A percentile compares a stretch with the other conserved stretches of the same genome.
These are phyloP conservation scores for Pollimyrus isidori DNA, from an alignment of 2,113 vertebrate genomes.

Conservation along the genomic window DNA sequence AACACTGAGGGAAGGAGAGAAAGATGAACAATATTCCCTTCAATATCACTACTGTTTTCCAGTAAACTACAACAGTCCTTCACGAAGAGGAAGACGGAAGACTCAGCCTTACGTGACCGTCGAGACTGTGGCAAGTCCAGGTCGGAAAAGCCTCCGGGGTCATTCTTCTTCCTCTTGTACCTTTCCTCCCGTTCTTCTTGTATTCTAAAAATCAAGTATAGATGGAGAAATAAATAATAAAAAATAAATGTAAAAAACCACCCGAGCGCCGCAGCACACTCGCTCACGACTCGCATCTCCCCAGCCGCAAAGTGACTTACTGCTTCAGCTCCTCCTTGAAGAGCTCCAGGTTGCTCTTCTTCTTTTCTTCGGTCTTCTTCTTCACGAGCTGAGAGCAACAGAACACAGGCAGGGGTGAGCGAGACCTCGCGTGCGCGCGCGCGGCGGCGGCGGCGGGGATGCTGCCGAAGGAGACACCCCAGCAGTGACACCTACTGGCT, in stretches of 20 bases:
- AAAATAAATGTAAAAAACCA: neutral
- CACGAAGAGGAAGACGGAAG: neutral
- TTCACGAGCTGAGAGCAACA: slow-evolving; percentile 50
- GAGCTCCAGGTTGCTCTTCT: slow-evolving; percentile 69
- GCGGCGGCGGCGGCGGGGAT: neutral
- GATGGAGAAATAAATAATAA: neutral
- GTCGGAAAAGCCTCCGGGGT: slow-evolving; percentile 47
- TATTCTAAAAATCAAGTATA: slow-evolving; percentile 47
- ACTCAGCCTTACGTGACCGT: slow-evolving; percentile 50
- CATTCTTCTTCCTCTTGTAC: slow-evolving; percentile 61
- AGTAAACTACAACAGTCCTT: neutral
- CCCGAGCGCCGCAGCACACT: neutral
- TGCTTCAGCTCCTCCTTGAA: slow-evolving; percentile 71
- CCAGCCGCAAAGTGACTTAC: slow-evolving; percentile 42
- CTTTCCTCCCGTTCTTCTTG: slow-evolving; percentile 71
- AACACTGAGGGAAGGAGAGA: slow-evolving; percentile 41
- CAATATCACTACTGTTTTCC: neutral
- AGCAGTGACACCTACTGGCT: slow-evolving; percentile 49
- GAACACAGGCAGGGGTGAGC: neutral
- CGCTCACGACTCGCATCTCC: neutral
- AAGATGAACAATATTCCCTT: neutral
- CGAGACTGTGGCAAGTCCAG: slow-evolving; percentile 51
- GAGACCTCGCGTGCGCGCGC: neutral
- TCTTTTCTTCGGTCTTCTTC: slow-evolving; percentile 65
- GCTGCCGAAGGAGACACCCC: too few species aligned